A percentile compares a stretch with the other conserved stretches of the same genome.
These are phyloP conservation scores for Troilus luridus DNA, from an alignment of 2,888 invertebrate genomes.

Conservation along the genomic window DNA sequence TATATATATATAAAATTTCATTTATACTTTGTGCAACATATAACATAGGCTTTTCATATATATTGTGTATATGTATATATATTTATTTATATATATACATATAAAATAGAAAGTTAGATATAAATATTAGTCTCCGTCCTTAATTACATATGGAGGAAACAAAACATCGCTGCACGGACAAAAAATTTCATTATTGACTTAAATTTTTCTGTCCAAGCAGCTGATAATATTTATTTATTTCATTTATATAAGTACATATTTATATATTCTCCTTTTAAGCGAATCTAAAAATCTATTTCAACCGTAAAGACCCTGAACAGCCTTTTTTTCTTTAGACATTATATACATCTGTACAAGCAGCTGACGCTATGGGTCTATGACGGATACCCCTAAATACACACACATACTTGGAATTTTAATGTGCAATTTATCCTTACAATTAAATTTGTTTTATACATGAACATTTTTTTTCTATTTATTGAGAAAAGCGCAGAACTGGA, in stretches of 20 bases:
- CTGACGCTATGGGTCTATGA: constrained; percentile 51
- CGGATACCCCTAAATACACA: constrained; percentile 51
- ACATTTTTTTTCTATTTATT: constrained; percentile 12
- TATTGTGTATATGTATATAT: constrained; percentile 45
- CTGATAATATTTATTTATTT: constrained; percentile 46
- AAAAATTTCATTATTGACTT: constrained; percentile 5
- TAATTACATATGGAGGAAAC: constrained; percentile 55
- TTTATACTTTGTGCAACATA: constrained; percentile 59
- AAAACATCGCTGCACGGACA: constrained; percentile 44
- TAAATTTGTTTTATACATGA: constrained; percentile 38
- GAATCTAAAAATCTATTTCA: constrained; percentile 53
- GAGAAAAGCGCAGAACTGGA: constrained; percentile 46
- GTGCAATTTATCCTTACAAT: constrained; percentile 51
- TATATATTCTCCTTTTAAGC: constrained; percentile 52
- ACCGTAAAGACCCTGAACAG: constrained; percentile 54
- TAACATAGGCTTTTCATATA: constrained; percentile 57
- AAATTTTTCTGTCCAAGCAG: constrained; percentile 36
- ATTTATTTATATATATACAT: constrained; percentile 23
- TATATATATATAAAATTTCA: background rate
- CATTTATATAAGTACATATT: constrained; percentile 59
- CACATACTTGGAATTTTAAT: constrained; percentile 36
- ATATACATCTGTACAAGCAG: constrained; percentile 54
- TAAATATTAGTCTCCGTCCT: constrained; percentile 39
- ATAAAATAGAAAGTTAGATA: constrained; percentile 23
- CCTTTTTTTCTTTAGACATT: constrained; percentile 53